Conservation (phyloP, 2,888 invertebrate species). For the Eulithis testata region DNA sequence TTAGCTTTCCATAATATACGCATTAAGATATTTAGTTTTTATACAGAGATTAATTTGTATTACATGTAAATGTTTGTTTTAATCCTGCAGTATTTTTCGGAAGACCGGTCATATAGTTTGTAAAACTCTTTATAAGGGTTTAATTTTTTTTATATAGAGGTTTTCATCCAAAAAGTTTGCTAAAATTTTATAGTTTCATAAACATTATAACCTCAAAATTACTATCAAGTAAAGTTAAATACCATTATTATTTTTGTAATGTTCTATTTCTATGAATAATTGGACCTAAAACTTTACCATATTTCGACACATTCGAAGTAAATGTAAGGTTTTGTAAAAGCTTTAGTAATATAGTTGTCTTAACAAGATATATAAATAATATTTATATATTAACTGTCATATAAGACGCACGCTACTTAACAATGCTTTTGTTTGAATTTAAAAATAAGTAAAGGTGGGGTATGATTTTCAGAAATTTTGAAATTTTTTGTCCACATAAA, state of each 20-base stretch:
- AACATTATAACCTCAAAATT: background rate
- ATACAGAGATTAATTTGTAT: slow-evolving; percentile 15
- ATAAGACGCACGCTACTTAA: slow-evolving; percentile 62
- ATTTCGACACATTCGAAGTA: slow-evolving; percentile 76
- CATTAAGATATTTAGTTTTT: slow-evolving; percentile 40
- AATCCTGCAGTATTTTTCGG: background rate
- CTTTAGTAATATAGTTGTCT: slow-evolving; percentile 56
- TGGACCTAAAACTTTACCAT: slow-evolving; percentile 64
- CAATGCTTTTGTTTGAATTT: slow-evolving; percentile 44
- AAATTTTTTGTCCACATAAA: too few relatives aligned
- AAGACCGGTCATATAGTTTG: background rate
- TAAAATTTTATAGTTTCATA: background rate
- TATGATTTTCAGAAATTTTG: too few relatives aligned
- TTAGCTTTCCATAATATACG: slow-evolving; percentile 50
- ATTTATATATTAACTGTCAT: slow-evolving; percentile 78
- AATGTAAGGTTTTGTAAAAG: slow-evolving; percentile 58
- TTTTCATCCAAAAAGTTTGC: too few relatives aligned
- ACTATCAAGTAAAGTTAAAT: background rate
- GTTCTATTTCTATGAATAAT: slow-evolving; percentile 1
- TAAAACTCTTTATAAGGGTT: too few relatives aligned
- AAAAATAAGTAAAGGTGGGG: slow-evolving; percentile 2
- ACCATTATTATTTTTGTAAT: background rate
- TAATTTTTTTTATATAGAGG: too few relatives aligned
- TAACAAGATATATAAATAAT: slow-evolving; percentile 76
- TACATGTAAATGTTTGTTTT: slow-evolving; percentile 10